These are phyloP conservation scores for Casuarius casuarius DNA, from an alignment of 2,113 vertebrate species.

Conservation along the genomic window DNA sequence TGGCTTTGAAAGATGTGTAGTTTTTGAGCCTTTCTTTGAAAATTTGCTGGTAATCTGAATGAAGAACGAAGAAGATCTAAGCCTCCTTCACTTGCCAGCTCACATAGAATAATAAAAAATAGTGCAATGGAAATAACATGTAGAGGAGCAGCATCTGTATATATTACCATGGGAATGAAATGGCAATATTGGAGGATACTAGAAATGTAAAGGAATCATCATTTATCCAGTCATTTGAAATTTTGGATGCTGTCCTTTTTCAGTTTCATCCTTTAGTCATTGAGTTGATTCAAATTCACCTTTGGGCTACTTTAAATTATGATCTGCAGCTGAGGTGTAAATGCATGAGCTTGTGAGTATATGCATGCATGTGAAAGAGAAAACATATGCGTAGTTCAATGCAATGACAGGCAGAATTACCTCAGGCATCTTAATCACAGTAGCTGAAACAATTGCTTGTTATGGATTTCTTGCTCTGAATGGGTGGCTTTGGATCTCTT, in stretches of 20 bases:
- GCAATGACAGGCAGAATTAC: background rate
- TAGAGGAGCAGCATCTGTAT: accelerated
- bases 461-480: background rate
- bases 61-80: background rate
- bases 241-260: background rate
- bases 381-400: background rate
- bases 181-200: background rate
- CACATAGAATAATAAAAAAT: background rate
- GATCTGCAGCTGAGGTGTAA: background rate
- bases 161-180: background rate
- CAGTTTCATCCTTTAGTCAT: background rate
- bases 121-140: background rate
- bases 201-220: background rate
- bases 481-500: background rate
- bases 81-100: background rate
- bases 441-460: background rate
- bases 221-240: background rate
- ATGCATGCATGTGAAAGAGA: background rate
- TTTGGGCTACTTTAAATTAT: background rate
- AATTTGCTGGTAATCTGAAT: background rate
- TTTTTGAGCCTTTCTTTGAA: background rate
- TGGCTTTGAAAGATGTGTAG: background rate
- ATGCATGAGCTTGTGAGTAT: background rate
- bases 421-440: background rate
- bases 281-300: background rate